These are phyloP conservation scores for Scaptomyza hsui DNA, from an alignment of 1,140 invertebrate species.

Conservation along the genomic window DNA sequence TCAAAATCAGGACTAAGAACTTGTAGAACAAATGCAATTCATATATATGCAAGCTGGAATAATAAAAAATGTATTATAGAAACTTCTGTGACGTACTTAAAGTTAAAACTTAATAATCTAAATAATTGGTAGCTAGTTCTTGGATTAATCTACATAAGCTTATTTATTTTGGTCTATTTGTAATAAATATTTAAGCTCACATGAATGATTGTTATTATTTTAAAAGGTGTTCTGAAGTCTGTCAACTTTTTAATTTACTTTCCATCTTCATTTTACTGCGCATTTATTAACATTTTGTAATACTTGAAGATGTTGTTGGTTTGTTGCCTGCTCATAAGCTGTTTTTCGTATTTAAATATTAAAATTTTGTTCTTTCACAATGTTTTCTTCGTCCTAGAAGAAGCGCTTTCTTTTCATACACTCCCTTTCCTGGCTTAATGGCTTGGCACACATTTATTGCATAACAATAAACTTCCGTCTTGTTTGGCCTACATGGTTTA, in stretches of 20 bases:
- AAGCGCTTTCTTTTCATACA: not conserved
- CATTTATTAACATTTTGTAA: constrained; percentile 48
- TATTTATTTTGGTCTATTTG: too few relatives aligned
- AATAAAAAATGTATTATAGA: not conserved
- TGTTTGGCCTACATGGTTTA: constrained; percentile 62
- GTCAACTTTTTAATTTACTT: not conserved
- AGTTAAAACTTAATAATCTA: too few relatives aligned
- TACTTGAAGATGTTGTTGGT: constrained; percentile 30
- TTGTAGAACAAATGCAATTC: not conserved
- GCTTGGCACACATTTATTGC: constrained; percentile 48
- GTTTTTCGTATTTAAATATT: constrained; percentile 74
- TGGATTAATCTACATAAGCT: too few relatives aligned
- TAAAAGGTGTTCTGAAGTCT: not conserved
- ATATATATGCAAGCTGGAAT: not conserved
- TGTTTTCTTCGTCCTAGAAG: constrained; percentile 39
- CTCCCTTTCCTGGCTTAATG: not conserved
- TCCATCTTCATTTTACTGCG: constrained; percentile 35
- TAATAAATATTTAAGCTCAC: too few relatives aligned
- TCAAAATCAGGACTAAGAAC: not conserved
- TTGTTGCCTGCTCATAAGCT: constrained; percentile 55
- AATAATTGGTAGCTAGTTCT: too few relatives aligned
- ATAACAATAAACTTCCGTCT: constrained; percentile 72
- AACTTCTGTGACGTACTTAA: too few relatives aligned
- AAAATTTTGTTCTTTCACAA: constrained; percentile 53
- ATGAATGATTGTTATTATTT: too few relatives aligned